Conservation (phyloP, 2,113 vertebrate species). For the Leptosomus discolor region DNA sequence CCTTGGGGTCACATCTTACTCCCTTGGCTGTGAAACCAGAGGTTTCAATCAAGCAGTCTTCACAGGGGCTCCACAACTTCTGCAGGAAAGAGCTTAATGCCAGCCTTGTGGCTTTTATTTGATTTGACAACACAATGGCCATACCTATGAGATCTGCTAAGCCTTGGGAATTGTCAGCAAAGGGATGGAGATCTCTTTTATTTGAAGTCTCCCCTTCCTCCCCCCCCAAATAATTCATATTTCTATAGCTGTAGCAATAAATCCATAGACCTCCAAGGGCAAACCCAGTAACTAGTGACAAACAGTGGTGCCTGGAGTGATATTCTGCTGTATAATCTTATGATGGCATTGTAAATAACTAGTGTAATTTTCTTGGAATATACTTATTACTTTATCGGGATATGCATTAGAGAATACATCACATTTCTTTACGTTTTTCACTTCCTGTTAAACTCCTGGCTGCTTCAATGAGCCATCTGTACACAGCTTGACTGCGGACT, state of each 20-base stretch:
- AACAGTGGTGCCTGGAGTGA: background rate
- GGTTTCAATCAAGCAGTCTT: background rate
- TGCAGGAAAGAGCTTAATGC: accelerated
- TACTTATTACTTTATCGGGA: background rate
- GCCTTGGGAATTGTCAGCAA: background rate
- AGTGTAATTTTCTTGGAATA: background rate
- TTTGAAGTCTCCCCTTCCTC: background rate
- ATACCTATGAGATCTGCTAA: background rate
- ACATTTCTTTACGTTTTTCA: background rate
- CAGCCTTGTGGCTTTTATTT: background rate
- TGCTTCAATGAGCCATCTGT: background rate
- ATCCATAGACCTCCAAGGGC: background rate
- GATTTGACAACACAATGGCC: background rate
- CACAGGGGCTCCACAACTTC: background rate
- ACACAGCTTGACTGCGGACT: background rate
- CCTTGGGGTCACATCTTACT: background rate
- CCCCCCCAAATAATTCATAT: background rate
- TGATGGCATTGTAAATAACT: background rate
- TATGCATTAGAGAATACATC: background rate
- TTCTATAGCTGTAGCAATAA: background rate
- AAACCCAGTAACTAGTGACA: background rate
- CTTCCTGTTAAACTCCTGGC: background rate
- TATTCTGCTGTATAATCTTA: background rate
- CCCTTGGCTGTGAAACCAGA: background rate
- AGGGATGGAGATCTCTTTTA: background rate